Conservation (phyloP, 2,797 vertebrate genomes). For the Hydrolagus colliei region DNA sequence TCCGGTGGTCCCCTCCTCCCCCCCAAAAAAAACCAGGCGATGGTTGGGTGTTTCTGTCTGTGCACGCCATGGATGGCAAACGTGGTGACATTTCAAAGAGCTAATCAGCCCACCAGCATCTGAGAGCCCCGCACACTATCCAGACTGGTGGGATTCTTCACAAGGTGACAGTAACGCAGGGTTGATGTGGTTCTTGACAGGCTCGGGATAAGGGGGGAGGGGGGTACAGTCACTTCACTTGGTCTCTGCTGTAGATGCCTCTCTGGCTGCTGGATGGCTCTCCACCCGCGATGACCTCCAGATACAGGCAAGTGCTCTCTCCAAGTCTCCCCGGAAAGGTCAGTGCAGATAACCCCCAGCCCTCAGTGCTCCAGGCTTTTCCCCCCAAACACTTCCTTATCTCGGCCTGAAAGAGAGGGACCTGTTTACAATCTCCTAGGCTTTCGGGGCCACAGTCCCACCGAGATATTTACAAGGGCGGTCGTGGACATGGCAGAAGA, state of each 20-base stretch:
- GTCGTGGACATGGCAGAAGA: neutral
- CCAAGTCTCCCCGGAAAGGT: slow-evolving; percentile 61
- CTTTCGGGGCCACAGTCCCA: neutral
- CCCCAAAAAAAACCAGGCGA: neutral
- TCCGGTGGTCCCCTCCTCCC: neutral
- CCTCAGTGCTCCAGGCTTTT: slow-evolving; percentile 30
- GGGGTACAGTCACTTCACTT: slow-evolving; percentile 58
- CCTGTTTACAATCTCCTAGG: neutral
- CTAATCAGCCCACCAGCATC: neutral
- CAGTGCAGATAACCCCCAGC: slow-evolving; percentile 53
- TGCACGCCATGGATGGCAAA: neutral
- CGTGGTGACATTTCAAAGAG: neutral
- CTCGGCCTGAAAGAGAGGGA: slow-evolving; percentile 34
- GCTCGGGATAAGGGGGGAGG: slow-evolving; percentile 57
- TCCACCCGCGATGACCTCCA: slow-evolving; percentile 51
- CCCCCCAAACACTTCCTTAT: slow-evolving; percentile 54
- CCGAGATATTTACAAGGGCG: neutral
- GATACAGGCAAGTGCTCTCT: slow-evolving; percentile 49
- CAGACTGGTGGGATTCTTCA: neutral
- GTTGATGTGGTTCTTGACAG: slow-evolving; percentile 56
- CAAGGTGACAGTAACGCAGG: slow-evolving; percentile 50
- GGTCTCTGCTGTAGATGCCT: slow-evolving; percentile 61
- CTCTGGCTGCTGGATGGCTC: slow-evolving; percentile 43
- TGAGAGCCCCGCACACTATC: neutral
- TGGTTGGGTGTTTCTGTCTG: no score